phyloP scores from a whole-genome alignment of 2,113 vertebrate species.

The Empidonax alnorum region DNA sequence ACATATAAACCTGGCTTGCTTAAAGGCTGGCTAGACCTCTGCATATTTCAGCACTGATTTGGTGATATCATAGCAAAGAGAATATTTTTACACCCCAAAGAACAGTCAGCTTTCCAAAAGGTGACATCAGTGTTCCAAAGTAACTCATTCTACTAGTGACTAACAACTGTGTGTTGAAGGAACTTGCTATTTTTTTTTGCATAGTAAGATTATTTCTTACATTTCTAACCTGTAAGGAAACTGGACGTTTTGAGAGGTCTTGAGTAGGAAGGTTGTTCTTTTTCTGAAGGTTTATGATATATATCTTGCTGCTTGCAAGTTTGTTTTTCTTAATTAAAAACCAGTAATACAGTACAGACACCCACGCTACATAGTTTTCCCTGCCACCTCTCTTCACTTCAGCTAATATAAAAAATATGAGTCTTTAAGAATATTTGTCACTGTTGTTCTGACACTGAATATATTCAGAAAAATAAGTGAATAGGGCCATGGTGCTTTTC shows the following conservation, averaged over 20 bases:
- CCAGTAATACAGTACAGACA: background rate
- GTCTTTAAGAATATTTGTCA: background rate
- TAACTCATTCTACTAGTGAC: background rate
- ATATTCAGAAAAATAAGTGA: background rate
- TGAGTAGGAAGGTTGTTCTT: background rate
- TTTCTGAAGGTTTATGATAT: background rate
- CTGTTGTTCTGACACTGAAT: background rate
- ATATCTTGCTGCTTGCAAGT: background rate
- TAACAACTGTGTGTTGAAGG: background rate
- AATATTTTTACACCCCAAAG: background rate
- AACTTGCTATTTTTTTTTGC: background rate
- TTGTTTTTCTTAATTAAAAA: background rate
- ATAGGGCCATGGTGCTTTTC: background rate
- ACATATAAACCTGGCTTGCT: background rate
- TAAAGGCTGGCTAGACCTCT: background rate
- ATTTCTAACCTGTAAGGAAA: background rate
- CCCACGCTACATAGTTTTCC: background rate
- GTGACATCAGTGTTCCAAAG: background rate
- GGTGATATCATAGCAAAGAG: background rate
- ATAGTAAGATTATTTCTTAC: background rate
- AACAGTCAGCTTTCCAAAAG: background rate
- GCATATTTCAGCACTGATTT: background rate
- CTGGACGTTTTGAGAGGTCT: background rate
- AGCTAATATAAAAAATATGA: background rate
- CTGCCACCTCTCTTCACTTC: background rate